phyloP scores from a whole-genome alignment of 2,888 invertebrate genomes.

The Melangyna quadrimaculata region DNA sequence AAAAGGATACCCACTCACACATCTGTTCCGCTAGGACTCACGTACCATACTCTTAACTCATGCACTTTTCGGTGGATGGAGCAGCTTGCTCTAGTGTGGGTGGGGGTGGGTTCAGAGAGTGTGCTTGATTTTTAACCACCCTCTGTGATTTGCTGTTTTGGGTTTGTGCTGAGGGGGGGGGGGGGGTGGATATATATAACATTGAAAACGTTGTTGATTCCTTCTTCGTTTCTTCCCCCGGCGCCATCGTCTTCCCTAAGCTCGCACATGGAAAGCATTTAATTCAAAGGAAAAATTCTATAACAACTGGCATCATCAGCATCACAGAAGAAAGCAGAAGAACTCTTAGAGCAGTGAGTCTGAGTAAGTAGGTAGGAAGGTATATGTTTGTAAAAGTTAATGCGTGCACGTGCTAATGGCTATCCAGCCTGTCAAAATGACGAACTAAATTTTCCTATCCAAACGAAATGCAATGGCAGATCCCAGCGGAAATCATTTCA shows the following conservation, averaged over 20 bases:
- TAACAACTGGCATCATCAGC: not conserved
- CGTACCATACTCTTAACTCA: constrained; percentile 65
- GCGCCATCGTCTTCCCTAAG: not conserved
- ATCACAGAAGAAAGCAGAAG: not conserved
- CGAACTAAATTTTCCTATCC: constrained; percentile 29
- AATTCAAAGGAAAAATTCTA: constrained; percentile 34
- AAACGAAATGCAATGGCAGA: constrained; percentile 57
- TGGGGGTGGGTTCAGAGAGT: not conserved
- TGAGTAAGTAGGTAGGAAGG: not conserved
- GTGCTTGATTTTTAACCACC: constrained; percentile 48
- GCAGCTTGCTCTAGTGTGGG: too few relatives aligned
- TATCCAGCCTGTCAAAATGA: constrained; percentile 65
- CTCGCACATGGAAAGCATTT: constrained; percentile 24
- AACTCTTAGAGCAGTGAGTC: constrained; percentile 18
- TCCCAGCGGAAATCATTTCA: constrained; percentile 64
- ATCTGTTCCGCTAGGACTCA: constrained; percentile 63
- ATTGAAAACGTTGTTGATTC: constrained; percentile 52
- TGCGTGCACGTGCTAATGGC: constrained; percentile 81
- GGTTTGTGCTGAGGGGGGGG: not conserved
- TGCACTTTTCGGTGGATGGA: constrained; percentile 34
- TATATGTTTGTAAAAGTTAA: constrained; percentile 72
- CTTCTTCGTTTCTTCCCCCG: not conserved
- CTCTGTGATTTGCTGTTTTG: constrained; percentile 61
- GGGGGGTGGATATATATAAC: too few relatives aligned
- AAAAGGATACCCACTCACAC: constrained; percentile 66